Conservation (phyloP, 2,113 vertebrate genomes). For the Ciconia maguari region DNA sequence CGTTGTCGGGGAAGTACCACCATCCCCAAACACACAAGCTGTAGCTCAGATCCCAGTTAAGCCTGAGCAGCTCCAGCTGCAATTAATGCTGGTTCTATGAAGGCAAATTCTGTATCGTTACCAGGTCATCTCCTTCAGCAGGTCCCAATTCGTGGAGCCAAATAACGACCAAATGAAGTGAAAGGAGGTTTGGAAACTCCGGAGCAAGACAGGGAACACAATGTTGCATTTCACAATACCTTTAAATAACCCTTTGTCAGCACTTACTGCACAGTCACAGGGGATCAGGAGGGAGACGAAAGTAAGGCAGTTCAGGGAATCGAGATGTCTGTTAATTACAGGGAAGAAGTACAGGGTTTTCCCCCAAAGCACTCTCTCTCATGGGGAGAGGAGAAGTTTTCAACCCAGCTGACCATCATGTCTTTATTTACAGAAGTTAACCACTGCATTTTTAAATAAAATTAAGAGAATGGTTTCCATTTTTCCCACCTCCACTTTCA, state of each 20-base stretch:
- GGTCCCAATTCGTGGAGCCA: not conserved
- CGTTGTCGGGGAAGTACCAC: not conserved
- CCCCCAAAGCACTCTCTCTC: not conserved
- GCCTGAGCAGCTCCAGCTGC: not conserved
- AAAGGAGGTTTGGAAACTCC: not conserved
- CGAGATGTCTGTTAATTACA: not conserved
- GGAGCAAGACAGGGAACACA: not conserved
- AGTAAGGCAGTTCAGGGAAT: not conserved
- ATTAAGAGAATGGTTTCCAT: not conserved
- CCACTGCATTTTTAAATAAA: not conserved
- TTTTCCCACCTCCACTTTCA: not conserved
- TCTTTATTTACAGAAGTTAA: not conserved
- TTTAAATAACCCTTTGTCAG: not conserved
- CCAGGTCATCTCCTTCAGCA: not conserved
- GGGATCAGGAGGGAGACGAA: not conserved
- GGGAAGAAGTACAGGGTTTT: not conserved
- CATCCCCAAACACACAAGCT: not conserved
- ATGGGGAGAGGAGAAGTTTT: not conserved
- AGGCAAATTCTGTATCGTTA: accelerated
- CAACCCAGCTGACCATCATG: not conserved
- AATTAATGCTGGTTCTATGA: not conserved
- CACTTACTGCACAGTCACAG: not conserved
- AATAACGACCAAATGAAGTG: not conserved
- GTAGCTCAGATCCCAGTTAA: not conserved
- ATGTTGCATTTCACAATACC: not conserved